Evolutionary conservation across 2,797 vertebrate genomes (phyloP).

Genomic region (Pelobates cultripes): DNA sequence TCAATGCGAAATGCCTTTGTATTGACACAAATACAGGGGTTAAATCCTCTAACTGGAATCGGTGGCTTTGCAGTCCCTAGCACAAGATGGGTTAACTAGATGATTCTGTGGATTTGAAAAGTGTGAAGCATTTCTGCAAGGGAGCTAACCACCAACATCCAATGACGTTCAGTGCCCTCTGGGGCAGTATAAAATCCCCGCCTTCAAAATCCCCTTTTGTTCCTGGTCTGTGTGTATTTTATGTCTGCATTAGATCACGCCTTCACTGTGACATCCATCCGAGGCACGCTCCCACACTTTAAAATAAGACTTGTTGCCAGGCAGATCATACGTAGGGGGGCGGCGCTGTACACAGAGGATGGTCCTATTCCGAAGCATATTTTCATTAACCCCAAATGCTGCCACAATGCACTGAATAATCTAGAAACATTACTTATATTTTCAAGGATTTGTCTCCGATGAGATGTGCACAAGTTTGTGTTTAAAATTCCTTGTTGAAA

Average conservation of each 20-base stretch:
- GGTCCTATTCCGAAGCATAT: background rate
- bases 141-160: background rate
- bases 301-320: constrained; percentile 19
- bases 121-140: background rate
- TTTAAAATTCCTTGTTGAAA: too few relatives aligned
- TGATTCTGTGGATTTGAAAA: background rate
- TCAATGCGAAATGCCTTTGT: too few relatives aligned
- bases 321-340: background rate
- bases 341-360: background rate
- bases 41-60: too few relatives aligned
- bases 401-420: background rate
- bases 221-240: background rate
- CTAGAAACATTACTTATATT: too few relatives aligned
- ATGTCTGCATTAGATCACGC: constrained; percentile 3
- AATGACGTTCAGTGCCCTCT: background rate
- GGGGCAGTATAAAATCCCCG: background rate
- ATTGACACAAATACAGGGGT: too few relatives aligned
- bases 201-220: background rate
- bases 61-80: background rate
- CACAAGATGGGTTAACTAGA: background rate
- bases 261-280: background rate
- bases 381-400: background rate
- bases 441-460: too few relatives aligned
- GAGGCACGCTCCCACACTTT: background rate
- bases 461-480: too few relatives aligned